Base-by-base conservation (phyloP, 1,140 invertebrate genomes). In the Drosophila hydei region DNA sequence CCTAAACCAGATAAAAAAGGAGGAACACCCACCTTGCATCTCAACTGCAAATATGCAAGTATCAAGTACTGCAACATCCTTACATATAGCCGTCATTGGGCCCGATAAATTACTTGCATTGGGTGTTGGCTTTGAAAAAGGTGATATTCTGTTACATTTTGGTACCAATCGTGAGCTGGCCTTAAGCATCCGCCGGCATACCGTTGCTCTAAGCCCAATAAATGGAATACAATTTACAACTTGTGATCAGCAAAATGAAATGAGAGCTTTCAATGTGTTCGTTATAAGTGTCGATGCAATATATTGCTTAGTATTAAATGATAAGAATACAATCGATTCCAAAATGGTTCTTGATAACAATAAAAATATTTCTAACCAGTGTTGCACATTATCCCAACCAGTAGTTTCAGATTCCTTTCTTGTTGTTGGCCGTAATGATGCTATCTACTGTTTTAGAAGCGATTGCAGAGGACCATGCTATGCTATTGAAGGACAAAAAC, bases 391-490 rank as follows among this genome's bases (percentile, higher is more conserved):
- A 27, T 70, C 75, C 16, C 51, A 73, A 48, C 6, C 23, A 14
- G 16, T 9, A 16, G n/a, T 16, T 64, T n/a, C 27, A 2, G 14
- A 70, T 51, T 36, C 50, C 8, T 75, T 79, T 50, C 63, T 88
- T 12, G 62, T 77, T 25, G 84, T 79, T n/a, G 84, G 75, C 8
- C 64, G 69, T 36, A 64, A 72, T 60, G 79, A 88, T 48, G 83
- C 83, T 11, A 65, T 88, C 16, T 88, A 80, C 52, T 85, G 85
- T 50, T 89, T 81, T 38, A 89, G 75, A 3, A 36, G 52, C 0
- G 77, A 89, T 61, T 77, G 77, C 8, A 43, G 75, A 5, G 85
- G 87, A 12, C 72, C 80, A 9, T 88, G 83, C 14, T 83, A 74
- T 73, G 83, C 75, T 5, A 79, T 88, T 30, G 62, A 70, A 30